A percentile compares a stretch with the other conserved stretches of the same genome.
phyloP scores from a whole-genome alignment of 2,888 invertebrate species.

The Eustalomyia histrio region DNA sequence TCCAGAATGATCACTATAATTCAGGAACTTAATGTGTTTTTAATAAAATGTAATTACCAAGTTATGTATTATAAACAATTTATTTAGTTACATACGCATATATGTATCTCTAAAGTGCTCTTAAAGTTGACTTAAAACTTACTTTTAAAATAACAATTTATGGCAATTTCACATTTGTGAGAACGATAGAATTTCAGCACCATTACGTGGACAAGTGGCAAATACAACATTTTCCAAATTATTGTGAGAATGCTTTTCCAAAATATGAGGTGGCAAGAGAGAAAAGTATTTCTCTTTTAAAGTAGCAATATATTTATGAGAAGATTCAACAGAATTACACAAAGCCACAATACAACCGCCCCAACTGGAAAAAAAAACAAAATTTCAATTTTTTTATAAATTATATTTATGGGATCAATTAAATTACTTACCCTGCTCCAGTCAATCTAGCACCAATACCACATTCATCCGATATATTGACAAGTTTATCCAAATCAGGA shows the following conservation, averaged over 20 bases:
- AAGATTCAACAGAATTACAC: constrained; percentile 81
- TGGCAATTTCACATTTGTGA: constrained; percentile 29
- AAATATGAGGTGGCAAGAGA: constrained; percentile 78
- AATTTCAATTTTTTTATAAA: too few species aligned
- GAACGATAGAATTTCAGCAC: constrained; percentile 74
- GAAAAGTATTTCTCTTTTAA: constrained; percentile 87
- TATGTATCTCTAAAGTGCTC: too few species aligned
- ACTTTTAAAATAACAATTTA: neutral
- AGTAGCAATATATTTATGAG: constrained; percentile 84
- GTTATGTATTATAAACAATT: too few species aligned
- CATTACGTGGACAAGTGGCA: constrained; percentile 82
- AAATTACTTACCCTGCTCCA: constrained; percentile 88
- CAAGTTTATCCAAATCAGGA: constrained; percentile 89
- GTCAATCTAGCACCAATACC: constrained; percentile 94
- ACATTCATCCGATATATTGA: constrained; percentile 84
- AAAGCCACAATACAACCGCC: constrained; percentile 96
- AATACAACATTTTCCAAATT: constrained; percentile 83
- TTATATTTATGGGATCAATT: too few species aligned
- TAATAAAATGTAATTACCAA: too few species aligned
- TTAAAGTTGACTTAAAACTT: neutral
- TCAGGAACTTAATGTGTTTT: too few species aligned
- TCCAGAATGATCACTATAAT: too few species aligned
- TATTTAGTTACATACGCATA: too few species aligned
- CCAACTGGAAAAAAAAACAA: constrained; percentile 86
- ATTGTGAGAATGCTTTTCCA: constrained; percentile 80